Base-by-base conservation (phyloP, 2,113 vertebrate genomes). In the Ivindomyrus marchei region DNA sequence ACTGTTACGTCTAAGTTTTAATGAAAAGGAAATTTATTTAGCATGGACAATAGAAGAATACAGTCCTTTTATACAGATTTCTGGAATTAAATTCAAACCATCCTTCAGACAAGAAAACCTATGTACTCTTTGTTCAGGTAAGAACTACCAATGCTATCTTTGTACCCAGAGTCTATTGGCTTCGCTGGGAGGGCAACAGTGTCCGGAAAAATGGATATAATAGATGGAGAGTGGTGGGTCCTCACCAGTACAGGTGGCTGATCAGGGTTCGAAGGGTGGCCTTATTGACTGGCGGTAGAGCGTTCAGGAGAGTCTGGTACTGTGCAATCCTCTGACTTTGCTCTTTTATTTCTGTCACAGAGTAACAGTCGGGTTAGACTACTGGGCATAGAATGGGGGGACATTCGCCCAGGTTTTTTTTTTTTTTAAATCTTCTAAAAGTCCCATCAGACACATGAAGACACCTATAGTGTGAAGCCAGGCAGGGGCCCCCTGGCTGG, bases 231-330 rank as follows among this genome's bases (percentile, higher is more conserved):
- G 3, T 5, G 21, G 46, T 11, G 11, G 50, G 39, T 4, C 15
- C 95, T 95, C 89, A 97, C 97, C 96, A 94, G 88, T 97, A 96
- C 77, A 97, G 94, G 90, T 97, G 97, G 93, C 95, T 95, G 92
- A 97, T 95, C 36, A 97, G 94, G 0, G 96, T 93, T 92, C 95
- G 96, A 90, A 97, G 87, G 0, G 96, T 97, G 84, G 96, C 96
- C 13, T 94, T 92, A 95, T 97, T 97, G 88, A 97, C 96, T 0
- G 90, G 89, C 0, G 97, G 97, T n/a, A 97, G 94, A 42, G 0
- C 58, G n/a, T 62, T 88, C 90, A 97, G 93, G 6, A 97, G 95
- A 11, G 91, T 92, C 91, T 89, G 94, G 90, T 97, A 97, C 90
- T 93, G 49, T 4, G 19, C 3, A 19, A 96, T 88, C 90, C 94